Percentiles rank a stretch among this genome's conserved stretches.
Evolutionary conservation across 35 echinoderm and acorn worm genomes (phyloP).

Genomic region (Ophioderma brevispina): DNA sequence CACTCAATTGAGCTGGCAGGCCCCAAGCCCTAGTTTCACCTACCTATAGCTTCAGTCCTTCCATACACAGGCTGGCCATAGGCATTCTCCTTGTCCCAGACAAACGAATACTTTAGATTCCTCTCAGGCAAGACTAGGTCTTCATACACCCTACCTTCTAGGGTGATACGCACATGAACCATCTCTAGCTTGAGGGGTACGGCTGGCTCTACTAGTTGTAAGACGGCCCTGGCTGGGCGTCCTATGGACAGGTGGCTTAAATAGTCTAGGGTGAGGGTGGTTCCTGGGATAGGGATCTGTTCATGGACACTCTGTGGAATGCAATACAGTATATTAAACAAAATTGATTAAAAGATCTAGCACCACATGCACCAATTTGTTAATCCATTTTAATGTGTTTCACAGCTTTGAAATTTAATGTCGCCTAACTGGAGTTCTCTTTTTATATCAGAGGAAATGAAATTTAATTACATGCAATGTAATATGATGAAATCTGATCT

Average conservation of each 20-base stretch:
- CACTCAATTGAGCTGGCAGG: too few species aligned
- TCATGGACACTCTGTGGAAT: constrained; percentile 75
- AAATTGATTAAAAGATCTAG: background rate
- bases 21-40: constrained; percentile 14
- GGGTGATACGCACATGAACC: constrained; percentile 65
- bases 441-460: too few species aligned
- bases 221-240: constrained; percentile 16
- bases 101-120: constrained; percentile 54
- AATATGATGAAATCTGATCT: too few species aligned
- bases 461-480: too few species aligned
- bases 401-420: too few species aligned
- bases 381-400: too few species aligned
- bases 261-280: constrained; percentile 71
- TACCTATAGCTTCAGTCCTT: constrained; percentile 73
- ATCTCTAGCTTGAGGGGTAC: constrained; percentile 59
- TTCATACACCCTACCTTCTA: constrained; percentile 52
- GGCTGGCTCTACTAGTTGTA: constrained; percentile 37
- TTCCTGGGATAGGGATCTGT: constrained; percentile 62
- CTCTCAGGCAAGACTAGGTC: constrained; percentile 55
- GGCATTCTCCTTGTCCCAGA: constrained; percentile 76
- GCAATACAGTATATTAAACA: background rate
- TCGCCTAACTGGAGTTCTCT: too few species aligned
- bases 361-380: too few species aligned
- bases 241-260: constrained; percentile 63
- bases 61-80: constrained; percentile 91